Conservation (phyloP, 2,797 vertebrate genomes). For the Apogon hyalosoma region DNA sequence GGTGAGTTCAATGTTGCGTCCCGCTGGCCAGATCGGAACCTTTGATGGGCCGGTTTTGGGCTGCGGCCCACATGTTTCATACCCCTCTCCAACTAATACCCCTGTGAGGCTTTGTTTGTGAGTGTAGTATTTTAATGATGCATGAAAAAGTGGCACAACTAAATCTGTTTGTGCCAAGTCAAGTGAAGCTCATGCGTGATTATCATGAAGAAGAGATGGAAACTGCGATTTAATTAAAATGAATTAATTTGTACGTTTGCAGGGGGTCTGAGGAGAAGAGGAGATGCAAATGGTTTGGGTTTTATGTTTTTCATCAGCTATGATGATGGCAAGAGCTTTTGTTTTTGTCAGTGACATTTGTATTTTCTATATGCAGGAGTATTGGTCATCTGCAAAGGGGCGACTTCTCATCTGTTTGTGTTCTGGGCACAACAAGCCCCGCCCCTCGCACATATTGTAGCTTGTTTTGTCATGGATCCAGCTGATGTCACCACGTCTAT, state of each 20-base stretch:
- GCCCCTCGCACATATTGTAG: too few species aligned
- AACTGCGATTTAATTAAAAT: slow-evolving; percentile 16
- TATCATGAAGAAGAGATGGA: slow-evolving; percentile 15
- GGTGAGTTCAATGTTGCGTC: too few species aligned
- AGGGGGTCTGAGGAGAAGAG: neutral
- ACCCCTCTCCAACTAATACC: neutral
- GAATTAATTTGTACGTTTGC: neutral
- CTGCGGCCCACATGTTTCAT: too few species aligned
- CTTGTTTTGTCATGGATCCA: too few species aligned
- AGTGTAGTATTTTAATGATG: slow-evolving; percentile 8
- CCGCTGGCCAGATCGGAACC: too few species aligned
- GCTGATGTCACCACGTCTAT: too few species aligned
- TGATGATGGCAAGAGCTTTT: neutral
- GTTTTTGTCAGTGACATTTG: neutral
- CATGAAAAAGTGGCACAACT: slow-evolving; percentile 1
- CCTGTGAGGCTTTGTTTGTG: neutral
- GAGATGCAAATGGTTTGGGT: neutral
- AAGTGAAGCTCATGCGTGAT: neutral
- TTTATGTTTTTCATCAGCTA: neutral
- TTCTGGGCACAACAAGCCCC: too few species aligned
- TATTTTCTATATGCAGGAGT: too few species aligned
- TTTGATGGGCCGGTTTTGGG: too few species aligned
- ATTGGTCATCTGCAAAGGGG: too few species aligned
- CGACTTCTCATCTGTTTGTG: too few species aligned
- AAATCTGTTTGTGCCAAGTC: slow-evolving; percentile 20